Evolutionary conservation across 2,797 vertebrate species (phyloP).

Genomic region (Hippopotamyrus pictus): DNA sequence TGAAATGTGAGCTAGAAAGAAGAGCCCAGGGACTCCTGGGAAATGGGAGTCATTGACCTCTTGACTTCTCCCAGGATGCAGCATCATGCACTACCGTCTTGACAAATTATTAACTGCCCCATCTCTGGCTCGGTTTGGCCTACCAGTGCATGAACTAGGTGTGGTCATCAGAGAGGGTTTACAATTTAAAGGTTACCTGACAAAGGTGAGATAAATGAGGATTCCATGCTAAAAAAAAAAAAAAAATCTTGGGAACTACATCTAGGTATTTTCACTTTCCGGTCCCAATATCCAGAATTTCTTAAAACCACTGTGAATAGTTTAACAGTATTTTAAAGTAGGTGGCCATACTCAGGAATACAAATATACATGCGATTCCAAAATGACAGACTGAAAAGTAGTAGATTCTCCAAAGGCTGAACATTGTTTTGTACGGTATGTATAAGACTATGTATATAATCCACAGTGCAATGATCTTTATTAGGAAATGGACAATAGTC

Average conservation of each 20-base stretch:
- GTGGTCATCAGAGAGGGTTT: neutral
- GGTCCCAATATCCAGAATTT: neutral
- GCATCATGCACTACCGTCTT: neutral
- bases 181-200: neutral
- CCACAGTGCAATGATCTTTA: neutral
- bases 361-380: neutral
- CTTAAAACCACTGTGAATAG: neutral
- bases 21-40: neutral
- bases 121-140: neutral
- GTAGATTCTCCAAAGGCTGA: neutral
- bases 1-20: neutral
- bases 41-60: conserved; percentile 1
- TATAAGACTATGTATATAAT: neutral
- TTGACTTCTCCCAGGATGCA: conserved; percentile 1
- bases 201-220: neutral
- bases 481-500: neutral
- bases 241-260: neutral
- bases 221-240: neutral
- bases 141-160: neutral
- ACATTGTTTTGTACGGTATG: neutral
- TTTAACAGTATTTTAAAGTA: neutral
- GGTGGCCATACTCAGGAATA: neutral
- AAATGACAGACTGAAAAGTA: neutral
- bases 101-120: conserved; percentile 4
- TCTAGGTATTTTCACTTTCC: neutral